Conservation (phyloP, 2,113 vertebrate genomes). For the Gasterosteus nipponicus region DNA sequence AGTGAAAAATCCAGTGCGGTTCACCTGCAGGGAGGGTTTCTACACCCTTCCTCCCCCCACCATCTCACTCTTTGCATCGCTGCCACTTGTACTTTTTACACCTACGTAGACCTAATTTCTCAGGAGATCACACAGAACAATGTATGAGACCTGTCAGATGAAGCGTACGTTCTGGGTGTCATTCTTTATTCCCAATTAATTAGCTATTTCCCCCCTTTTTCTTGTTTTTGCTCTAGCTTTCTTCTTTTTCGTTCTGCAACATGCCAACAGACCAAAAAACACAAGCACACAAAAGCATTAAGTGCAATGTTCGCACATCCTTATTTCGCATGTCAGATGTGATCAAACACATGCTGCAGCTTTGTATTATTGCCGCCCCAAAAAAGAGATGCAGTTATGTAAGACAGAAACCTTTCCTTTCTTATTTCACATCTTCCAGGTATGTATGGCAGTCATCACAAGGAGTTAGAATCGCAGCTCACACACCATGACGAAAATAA, state of each 20-base stretch:
- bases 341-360: constrained; percentile 15
- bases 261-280: constrained; percentile 6
- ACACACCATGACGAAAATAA: constrained; percentile 34
- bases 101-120: constrained; percentile 46
- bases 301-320: not conserved
- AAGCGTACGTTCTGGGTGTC: constrained; percentile 44
- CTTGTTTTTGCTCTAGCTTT: not conserved
- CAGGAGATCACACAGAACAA: constrained; percentile 66
- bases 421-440: constrained; percentile 23
- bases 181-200: constrained; percentile 32
- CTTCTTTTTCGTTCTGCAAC: not conserved
- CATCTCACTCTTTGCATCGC: constrained; percentile 24
- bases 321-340: not conserved
- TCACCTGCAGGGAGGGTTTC: not conserved
- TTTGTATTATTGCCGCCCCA: constrained; percentile 13
- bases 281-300: not conserved
- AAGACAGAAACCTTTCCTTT: not conserved
- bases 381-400: not conserved
- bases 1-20: not conserved
- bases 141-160: constrained; percentile 60
- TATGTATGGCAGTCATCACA: constrained; percentile 22
- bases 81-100: constrained; percentile 51
- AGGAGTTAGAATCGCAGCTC: constrained; percentile 2
- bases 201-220: constrained; percentile 6
- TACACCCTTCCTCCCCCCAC: not conserved